Evolutionary conservation across 2,888 invertebrate genomes (phyloP).

Genomic region (Noctua janthe): DNA sequence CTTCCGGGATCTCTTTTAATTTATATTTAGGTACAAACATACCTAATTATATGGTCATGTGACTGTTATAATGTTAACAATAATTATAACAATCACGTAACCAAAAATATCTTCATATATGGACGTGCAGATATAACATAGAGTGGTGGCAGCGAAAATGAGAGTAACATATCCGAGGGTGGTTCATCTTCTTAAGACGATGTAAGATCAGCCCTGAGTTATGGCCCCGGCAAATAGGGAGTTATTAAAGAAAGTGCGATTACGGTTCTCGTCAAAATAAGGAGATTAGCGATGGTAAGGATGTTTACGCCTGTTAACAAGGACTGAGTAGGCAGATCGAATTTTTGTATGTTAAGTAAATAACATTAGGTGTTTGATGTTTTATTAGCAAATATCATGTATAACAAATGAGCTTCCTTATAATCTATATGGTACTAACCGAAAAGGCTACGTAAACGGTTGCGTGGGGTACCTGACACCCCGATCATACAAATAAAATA

Average conservation of each 20-base stretch:
- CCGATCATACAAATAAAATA: background rate
- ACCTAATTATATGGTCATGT: too few species aligned
- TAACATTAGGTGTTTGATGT: background rate
- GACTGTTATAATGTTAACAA: too few species aligned
- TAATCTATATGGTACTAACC: background rate
- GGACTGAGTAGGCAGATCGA: background rate
- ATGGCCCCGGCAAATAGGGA: slow-evolving; percentile 76
- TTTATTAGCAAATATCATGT: background rate
- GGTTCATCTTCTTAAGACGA: slow-evolving; percentile 86
- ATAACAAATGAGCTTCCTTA: background rate
- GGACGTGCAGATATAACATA: slow-evolving; percentile 76
- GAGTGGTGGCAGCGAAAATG: slow-evolving; percentile 75
- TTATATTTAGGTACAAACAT: too few species aligned
- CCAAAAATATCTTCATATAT: slow-evolving; percentile 58
- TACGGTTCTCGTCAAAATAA: slow-evolving; percentile 53
- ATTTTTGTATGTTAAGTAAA: background rate
- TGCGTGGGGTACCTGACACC: background rate
- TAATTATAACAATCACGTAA: background rate
- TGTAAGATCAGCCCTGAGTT: slow-evolving; percentile 87
- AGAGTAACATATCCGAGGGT: slow-evolving; percentile 79
- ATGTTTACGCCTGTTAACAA: slow-evolving; percentile 10
- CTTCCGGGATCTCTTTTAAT: too few species aligned
- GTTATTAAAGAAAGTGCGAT: slow-evolving; percentile 80
- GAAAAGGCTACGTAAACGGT: background rate
- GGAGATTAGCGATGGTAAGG: slow-evolving; percentile 32